Base-by-base conservation (phyloP, 2,113 vertebrate genomes). In the Chaenogobius annularis region DNA sequence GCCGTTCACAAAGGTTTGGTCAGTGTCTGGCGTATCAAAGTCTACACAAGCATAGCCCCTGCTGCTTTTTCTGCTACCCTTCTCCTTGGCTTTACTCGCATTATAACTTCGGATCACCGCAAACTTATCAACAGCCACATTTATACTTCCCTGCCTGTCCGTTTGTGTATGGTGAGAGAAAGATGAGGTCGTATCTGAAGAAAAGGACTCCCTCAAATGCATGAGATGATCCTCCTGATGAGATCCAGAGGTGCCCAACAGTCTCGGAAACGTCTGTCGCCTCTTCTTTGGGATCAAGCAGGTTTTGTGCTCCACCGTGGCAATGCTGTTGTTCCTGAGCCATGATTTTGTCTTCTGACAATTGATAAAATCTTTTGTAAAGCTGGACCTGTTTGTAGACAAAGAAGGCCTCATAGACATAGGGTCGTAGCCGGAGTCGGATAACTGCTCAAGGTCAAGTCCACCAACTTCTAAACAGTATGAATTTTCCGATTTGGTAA, bases 211-310 rank as follows among this genome's bases (percentile, higher is more conserved):
- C 68, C 79, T 84, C 10, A 76, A 84, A 13, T 73, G 80, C 22
- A 78, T 68, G 37, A 82, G 50, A 37, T 87, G 46, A 47, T 84
- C 83, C 0, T 92, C 85, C 8, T 76, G 77, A 47, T 76, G 77
- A 35, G 67, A 50, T 72, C 37, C 69, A 62, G 58, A 31, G 26
- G 58, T 61, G 2, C 37, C 48, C 52, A 69, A 58, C 6, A 73
- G 77, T 64, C 91, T 87, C 20, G 94, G 95, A 56, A 93, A 95
- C 8, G 92, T 93, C 63, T 93, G 94, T 17, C 93, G 91, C 81
- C 93, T 91, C 75, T 81, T 83, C 78, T 72, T 59, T 73, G 85
- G 85, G 35, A 83, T 47, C 0, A 58, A 61, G 65, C 77, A 79
- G 5, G 35, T 15, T 69, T 71, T 85, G 66, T 77, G 88, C 78